phyloP scores from a whole-genome alignment of 2,888 invertebrate genomes.

The Cerceris rybyensis region DNA sequence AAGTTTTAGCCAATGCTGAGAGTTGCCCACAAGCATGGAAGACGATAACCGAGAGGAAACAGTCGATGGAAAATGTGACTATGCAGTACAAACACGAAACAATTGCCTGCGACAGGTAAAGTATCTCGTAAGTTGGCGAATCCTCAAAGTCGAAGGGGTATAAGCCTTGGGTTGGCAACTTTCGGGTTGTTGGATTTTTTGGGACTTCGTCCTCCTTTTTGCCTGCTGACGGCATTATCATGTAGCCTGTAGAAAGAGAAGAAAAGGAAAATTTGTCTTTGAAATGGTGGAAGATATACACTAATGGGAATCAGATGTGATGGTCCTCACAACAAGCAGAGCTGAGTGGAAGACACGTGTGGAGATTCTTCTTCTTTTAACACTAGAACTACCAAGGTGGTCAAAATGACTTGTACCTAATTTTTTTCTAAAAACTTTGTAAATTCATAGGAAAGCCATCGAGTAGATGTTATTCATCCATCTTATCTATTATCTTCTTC shows the following conservation, averaged over 20 bases:
- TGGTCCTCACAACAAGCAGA: too few species aligned
- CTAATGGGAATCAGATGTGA: neutral
- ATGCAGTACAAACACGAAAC: neutral
- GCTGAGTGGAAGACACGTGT: too few species aligned
- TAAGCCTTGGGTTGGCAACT: slow-evolving; percentile 30
- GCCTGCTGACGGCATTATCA: slow-evolving; percentile 1
- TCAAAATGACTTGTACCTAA: too few species aligned
- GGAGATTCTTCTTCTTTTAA: too few species aligned
- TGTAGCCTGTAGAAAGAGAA: slow-evolving; percentile 9
- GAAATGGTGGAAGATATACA: neutral
- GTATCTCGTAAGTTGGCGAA: slow-evolving; percentile 46
- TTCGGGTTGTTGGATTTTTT: slow-evolving; percentile 24
- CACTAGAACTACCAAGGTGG: too few species aligned
- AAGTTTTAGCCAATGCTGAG: slow-evolving; percentile 33
- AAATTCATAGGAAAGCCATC: too few species aligned
- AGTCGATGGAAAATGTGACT: slow-evolving; percentile 31
- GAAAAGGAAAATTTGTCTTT: neutral
- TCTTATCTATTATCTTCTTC: too few species aligned
- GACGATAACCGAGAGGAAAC: slow-evolving; percentile 43
- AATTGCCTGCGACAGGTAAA: slow-evolving; percentile 35
- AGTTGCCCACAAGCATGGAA: slow-evolving; percentile 58
- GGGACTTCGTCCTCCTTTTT: neutral
- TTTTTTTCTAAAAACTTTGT: too few species aligned
- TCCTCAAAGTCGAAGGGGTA: slow-evolving; percentile 40
- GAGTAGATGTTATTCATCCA: too few species aligned